Base-by-base conservation (phyloP, 2,797 vertebrate species). In the Rhinatrema bivittatum region DNA sequence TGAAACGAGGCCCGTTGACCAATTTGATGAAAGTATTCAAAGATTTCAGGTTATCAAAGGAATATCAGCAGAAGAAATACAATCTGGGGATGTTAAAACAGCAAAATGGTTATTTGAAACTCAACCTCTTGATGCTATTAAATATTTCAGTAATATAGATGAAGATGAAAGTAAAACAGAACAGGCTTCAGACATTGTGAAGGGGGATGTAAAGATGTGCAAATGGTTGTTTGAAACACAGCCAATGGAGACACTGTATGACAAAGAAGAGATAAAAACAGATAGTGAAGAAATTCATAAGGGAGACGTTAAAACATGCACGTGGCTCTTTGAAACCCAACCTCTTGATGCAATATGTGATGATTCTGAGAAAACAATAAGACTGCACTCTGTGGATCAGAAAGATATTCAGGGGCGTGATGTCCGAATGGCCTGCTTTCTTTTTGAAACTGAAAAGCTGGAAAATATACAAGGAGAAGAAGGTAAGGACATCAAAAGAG, bases 31-130 rank as follows among this genome's bases (percentile, higher is more conserved):
- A 65, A 90, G 84, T 25, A 74, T 84, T 52, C 69, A 74, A 33
- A 86, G 89, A 68, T 91, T 87, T 54, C 87, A 93, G 70, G 68
- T 97, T 46, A 95, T 97, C 26, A 91, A 85, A 61, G 93, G 93
- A 21, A 91, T 97, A 67, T 93, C 91, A 36, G 89, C 93, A 58
- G 73, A 91, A 60, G 89, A 95, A 84, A 76, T 93, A 19, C 82
- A 90, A 60, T 81, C 90, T 10, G 92, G 92, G 22, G 88, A 91
- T 53, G 92, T 97, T 16, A 94, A 93, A 82, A 91, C 86, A 34
- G 91, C 89, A 28, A 94, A 93, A 60, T 95, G 93, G 93, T 67
- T 97, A 35, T 97, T 97, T 85, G 93, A 97, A 83, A 97, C 92
- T 3, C 91, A 95, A 51, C 87, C 91, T 53, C 82, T 97, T 31